These are phyloP conservation scores for Spheniscus mendiculus DNA, from an alignment of 2,113 vertebrate species.

Conservation along the genomic window DNA sequence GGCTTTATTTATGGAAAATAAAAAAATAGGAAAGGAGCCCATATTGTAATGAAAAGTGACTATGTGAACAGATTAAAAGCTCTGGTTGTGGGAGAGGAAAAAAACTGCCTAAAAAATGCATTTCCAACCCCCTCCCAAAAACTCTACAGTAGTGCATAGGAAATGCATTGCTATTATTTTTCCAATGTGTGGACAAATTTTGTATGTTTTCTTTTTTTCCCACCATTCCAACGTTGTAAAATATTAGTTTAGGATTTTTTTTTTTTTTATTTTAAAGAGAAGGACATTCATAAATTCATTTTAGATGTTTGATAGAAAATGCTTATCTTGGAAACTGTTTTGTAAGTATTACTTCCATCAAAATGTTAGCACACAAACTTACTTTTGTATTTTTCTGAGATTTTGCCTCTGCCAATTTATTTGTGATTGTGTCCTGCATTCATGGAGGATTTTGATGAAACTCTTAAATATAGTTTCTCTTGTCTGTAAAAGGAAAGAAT, in stretches of 20 bases:
- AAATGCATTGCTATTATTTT: neutral
- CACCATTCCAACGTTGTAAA: neutral
- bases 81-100: neutral
- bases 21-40: neutral
- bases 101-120: accelerated
- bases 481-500: neutral
- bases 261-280: neutral
- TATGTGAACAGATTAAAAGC: neutral
- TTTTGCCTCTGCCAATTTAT: neutral
- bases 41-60: neutral
- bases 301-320: neutral
- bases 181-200: neutral
- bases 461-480: neutral
- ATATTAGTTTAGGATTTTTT: neutral
- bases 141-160: neutral
- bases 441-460: neutral
- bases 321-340: neutral
- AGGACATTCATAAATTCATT: neutral
- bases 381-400: neutral
- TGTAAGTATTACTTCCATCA: neutral
- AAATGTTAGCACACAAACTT: neutral
- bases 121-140: neutral
- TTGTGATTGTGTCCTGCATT: neutral
- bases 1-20: neutral
- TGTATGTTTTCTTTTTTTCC: neutral